Conservation (phyloP, 2,888 invertebrate genomes). For the Tetranychus piercei region DNA sequence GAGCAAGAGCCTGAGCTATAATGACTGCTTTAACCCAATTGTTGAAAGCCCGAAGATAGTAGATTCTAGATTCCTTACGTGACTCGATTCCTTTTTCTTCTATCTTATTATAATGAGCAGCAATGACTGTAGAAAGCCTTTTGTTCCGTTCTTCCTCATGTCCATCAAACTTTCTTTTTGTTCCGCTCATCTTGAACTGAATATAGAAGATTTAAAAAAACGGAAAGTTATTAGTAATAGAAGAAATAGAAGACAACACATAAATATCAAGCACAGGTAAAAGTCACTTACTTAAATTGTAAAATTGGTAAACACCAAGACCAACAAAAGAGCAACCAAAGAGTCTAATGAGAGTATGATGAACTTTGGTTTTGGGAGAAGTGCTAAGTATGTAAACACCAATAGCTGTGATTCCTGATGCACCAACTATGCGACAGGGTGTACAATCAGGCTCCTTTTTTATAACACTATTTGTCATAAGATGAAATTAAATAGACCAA, state of each 20-base stretch:
- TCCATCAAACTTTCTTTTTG: not conserved
- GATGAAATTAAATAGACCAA: too few species aligned
- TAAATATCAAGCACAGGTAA: not conserved
- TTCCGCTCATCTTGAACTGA: not conserved
- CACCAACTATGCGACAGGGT: not conserved
- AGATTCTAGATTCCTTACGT: slow-evolving; percentile 70
- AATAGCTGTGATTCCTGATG: not conserved
- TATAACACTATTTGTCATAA: too few species aligned
- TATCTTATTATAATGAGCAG: slow-evolving; percentile 78
- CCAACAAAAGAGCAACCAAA: not conserved
- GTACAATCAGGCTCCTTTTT: not conserved
- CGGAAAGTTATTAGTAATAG: not conserved
- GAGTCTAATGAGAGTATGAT: not conserved
- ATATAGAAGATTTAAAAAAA: not conserved
- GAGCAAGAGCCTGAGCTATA: slow-evolving; percentile 47
- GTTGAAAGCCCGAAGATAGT: slow-evolving; percentile 86
- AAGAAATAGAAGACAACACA: too few species aligned
- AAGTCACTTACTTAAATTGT: not conserved
- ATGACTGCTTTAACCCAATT: slow-evolving; percentile 96
- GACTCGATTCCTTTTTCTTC: slow-evolving; percentile 60
- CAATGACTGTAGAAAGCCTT: slow-evolving; percentile 32
- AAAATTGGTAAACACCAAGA: not conserved
- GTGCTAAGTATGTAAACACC: not conserved
- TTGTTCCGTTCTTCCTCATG: not conserved
- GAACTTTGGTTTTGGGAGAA: not conserved